Percentiles rank a stretch among this genome's conserved stretches.
Evolutionary conservation across 2,113 vertebrate genomes (phyloP).

Genomic region (Neolamprologus hecqui): DNA sequence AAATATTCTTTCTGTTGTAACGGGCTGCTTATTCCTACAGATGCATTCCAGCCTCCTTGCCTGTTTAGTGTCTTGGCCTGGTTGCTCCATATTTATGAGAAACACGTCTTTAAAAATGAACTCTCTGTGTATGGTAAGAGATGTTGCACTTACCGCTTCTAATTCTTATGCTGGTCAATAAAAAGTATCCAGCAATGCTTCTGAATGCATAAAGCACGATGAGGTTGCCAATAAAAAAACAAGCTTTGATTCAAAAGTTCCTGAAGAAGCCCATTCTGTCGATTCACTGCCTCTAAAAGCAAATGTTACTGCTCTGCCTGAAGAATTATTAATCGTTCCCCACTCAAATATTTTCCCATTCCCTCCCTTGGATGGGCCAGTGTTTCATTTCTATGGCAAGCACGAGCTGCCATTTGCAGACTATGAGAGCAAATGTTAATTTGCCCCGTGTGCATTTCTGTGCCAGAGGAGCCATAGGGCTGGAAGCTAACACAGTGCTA

Average conservation of each 20-base stretch:
- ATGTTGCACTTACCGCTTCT: not conserved
- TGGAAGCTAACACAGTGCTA: conserved; percentile 44
- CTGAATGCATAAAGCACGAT: not conserved
- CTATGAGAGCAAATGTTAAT: conserved; percentile 73
- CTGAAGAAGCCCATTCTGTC: conserved; percentile 30
- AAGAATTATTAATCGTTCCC: conserved; percentile 58
- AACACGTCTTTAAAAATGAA: not conserved
- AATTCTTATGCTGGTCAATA: not conserved
- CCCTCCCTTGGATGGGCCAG: conserved; percentile 10
- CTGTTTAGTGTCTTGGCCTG: not conserved
- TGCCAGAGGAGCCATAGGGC: conserved; percentile 44
- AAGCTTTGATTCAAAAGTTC: conserved; percentile 36
- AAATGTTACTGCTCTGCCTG: conserved; percentile 67
- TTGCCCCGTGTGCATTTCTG: conserved; percentile 58
- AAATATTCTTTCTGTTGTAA: conserved; percentile 18
- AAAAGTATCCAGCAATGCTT: not conserved
- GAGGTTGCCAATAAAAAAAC: conserved; percentile 13
- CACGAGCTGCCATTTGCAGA: conserved; percentile 73
- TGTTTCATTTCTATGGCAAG: conserved; percentile 66
- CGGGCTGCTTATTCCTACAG: not conserved
- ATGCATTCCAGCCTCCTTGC: not conserved
- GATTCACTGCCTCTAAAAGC: conserved; percentile 48
- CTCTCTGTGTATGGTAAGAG: not conserved
- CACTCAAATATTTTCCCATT: conserved; percentile 62
- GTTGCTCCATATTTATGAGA: conserved; percentile 15